These are phyloP conservation scores for Nephrotoma guestfalica DNA, from an alignment of 2,888 invertebrate genomes.

Conservation along the genomic window DNA sequence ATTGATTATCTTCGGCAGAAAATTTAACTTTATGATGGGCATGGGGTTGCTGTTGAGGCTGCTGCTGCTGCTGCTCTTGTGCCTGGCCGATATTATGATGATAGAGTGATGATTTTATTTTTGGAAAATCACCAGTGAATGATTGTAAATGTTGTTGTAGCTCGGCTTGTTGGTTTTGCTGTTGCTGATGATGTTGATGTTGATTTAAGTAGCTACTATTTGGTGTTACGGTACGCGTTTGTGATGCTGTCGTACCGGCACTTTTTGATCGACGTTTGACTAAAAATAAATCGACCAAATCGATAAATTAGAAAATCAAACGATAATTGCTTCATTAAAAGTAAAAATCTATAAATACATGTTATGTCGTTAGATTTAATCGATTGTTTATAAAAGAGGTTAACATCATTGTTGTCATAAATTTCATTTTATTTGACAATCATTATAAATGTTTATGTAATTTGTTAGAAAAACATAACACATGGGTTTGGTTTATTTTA, in stretches of 20 bases:
- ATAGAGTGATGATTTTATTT: constrained; percentile 2
- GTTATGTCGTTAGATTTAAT: background rate
- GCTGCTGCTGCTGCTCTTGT: background rate
- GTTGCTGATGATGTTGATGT: constrained; percentile 31
- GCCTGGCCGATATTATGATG: background rate
- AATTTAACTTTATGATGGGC: background rate
- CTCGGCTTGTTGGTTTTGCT: constrained; percentile 19
- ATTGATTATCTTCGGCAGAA: constrained; percentile 5
- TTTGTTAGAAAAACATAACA: background rate
- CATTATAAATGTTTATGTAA: background rate
- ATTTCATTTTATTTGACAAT: background rate
- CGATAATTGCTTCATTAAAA: background rate
- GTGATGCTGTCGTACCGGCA: constrained; percentile 21
- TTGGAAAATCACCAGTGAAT: background rate
- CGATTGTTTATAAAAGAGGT: background rate
- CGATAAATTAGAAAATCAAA: background rate
- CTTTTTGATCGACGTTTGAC: constrained; percentile 33
- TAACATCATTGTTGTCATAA: background rate
- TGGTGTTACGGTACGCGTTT: constrained; percentile 15
- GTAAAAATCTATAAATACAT: background rate
- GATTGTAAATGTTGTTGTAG: constrained; percentile 10
- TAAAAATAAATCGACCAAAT: constrained; percentile 12
- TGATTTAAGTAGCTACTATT: constrained; percentile 15
- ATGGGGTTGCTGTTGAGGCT: background rate
- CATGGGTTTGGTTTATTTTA: background rate